Base-by-base conservation (phyloP, 2,888 invertebrate genomes). In the Venusia cambrica region DNA sequence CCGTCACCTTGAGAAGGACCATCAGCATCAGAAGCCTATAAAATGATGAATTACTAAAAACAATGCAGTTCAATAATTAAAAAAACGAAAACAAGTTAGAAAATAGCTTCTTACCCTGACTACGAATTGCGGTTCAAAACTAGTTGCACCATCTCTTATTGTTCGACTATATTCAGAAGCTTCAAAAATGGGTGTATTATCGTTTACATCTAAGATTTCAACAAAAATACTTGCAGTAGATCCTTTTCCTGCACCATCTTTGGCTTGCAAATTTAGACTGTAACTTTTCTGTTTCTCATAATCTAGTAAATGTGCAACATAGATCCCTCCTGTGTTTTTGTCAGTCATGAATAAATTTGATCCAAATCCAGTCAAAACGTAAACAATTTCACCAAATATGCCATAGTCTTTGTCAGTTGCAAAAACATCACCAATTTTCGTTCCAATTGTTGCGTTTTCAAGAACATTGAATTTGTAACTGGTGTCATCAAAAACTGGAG, bases 221-320 rank as follows among this genome's bases (percentile, higher is more conserved):
- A 95, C 88, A 27, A 91, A 90, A 16, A 94, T 78, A 67, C 93
- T 93, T 0, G 92, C 91, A 12, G 92, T 91, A 0, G 92, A 89
- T 5, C 92, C 89, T 48, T 90, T 89, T 0, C 93, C 94, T 0
- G 96, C 95, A 0, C 94, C 94, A 62, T 97, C 96, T 44, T 89
- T 90, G 0, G 95, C 96, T 44, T 94, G 93, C 30, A 94, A 88
- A 0, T 93, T 94, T 35, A 96, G 72, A 37, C 94, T 94, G 48
- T 93, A 96, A 37, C 92, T 92, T 51, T 92, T 93, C 51, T 94
- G 94, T 5, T 89, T 89, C 64, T 97, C 96, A 59, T 94, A 94
- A 63, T 97, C 95, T 22, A 96, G 72, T 3, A 73, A 57, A 43
- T 89, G 89, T 0, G 88, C 87, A 0, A 95, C 90, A 38, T 87